Conservation (phyloP, 2,113 vertebrate species). For the Sphaerodactylus townsendi region DNA sequence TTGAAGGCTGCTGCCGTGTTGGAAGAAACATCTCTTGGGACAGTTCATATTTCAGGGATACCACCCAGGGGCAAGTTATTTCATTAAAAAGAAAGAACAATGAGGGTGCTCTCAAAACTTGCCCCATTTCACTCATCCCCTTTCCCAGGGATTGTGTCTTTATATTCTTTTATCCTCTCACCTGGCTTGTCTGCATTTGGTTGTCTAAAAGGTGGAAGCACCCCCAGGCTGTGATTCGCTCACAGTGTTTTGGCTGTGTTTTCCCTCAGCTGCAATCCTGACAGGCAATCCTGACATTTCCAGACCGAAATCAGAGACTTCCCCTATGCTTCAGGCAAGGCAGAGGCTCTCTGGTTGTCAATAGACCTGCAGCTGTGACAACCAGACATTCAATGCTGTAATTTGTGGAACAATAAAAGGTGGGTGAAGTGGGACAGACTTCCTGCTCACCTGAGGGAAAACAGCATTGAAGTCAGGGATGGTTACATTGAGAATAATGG, state of each 20-base stretch:
- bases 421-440: neutral
- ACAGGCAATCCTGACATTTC: neutral
- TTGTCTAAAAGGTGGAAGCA: too few species aligned
- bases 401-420: neutral
- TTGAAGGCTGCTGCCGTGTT: too few species aligned
- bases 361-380: neutral
- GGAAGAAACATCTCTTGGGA: too few species aligned
- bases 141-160: neutral
- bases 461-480: neutral
- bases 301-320: neutral
- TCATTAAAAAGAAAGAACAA: too few species aligned
- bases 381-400: neutral
- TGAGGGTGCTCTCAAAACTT: too few species aligned
- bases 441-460: neutral
- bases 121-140: too few species aligned
- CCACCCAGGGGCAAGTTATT: too few species aligned
- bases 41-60: too few species aligned
- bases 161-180: neutral
- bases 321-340: neutral
- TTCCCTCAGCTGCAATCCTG: neutral
- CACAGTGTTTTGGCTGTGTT: neutral
- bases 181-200: neutral
- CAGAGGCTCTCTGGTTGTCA: neutral
- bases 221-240: neutral
- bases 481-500: neutral